Evolutionary conservation across 2,797 vertebrate species (phyloP), one percentile per base, ranked within the genome.

Genomic region (Tenualosa thibaudeaui): DNA sequence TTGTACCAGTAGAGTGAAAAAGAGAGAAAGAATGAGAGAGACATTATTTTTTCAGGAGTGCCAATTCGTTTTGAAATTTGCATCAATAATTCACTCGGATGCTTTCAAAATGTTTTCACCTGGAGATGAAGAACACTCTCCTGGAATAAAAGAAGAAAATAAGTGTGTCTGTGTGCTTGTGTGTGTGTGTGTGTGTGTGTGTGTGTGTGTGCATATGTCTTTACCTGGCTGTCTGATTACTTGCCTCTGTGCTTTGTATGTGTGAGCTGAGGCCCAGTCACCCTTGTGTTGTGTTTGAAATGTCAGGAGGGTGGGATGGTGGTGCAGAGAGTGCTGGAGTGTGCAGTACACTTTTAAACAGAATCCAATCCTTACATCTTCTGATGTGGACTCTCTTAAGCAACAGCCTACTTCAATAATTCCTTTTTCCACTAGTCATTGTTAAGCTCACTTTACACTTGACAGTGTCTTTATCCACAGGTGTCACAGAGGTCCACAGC

Each of bases 21-120:
- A 8, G 3, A 49, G 2, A 90, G 88, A 92, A 91, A 93, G 81
- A 90, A 7, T 26, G 62, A 65, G 81, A 92, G 92, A 93, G 90
- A 89, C 89, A 89, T 94, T 90, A 87, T 93, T 93, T 84, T 88
- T 93, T 92, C 60, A 92, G 93, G 91, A 43, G 49, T 83, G 83
- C 84, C 90, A 86, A 92, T 93, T 93, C 88, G 92, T 92, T 92
- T 90, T 88, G 93, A 93, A 92, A 89, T 91, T 92, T 89, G 86
- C 91, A 93, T 93, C 89, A 94, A 94, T 94, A 92, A 94, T 94
- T 93, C 90, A 95, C 90, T 87, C 85, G 84, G 84, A 91, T 84
- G 91, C 91, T 91, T 92, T 92, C 89, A 89, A 87, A 88, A 86
- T 88, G 90, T 92, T 91, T 93, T 91, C 88, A 93, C 91, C 91